Evolutionary conservation across 2,113 vertebrate species (phyloP).

Genomic region (Vulpes ferrilata): DNA sequence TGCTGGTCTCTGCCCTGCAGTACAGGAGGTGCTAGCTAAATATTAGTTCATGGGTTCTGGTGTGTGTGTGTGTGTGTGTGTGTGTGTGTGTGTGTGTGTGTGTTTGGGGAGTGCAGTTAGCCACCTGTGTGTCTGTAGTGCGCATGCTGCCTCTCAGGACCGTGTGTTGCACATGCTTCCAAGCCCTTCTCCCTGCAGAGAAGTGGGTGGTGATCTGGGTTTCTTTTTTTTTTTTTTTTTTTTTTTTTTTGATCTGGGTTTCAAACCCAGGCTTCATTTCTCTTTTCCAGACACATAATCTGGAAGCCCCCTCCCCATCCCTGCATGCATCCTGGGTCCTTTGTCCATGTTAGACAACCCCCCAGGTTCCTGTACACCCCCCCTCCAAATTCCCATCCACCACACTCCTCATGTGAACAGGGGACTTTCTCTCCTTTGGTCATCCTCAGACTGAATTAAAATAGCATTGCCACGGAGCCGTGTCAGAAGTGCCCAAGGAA

Average conservation of each 20-base stretch:
- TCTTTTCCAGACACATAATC: neutral
- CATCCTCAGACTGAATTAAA: slow-evolving; percentile 56
- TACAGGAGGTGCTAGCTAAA: fast-evolving
- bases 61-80: neutral
- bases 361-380: fast-evolving
- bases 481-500: slow-evolving; percentile 76
- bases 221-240: too few relatives aligned
- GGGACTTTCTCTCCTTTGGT: neutral
- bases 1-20: neutral
- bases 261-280: neutral
- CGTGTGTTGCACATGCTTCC: fast-evolving
- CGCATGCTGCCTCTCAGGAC: neutral
- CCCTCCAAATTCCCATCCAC: neutral
- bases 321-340: neutral
- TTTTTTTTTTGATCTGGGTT: too few relatives aligned
- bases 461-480: neutral
- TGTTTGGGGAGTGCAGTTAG: fast-evolving
- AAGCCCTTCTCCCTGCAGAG: fast-evolving
- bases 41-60: neutral
- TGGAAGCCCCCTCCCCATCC: neutral
- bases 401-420: fast-evolving
- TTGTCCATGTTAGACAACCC: neutral
- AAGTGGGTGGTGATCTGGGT: too few relatives aligned
- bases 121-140: fast-evolving
- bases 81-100: neutral